Evolutionary conservation across 2,888 invertebrate species (phyloP), one percentile per base, ranked within the genome.

Genomic region (Heliconius sara): DNA sequence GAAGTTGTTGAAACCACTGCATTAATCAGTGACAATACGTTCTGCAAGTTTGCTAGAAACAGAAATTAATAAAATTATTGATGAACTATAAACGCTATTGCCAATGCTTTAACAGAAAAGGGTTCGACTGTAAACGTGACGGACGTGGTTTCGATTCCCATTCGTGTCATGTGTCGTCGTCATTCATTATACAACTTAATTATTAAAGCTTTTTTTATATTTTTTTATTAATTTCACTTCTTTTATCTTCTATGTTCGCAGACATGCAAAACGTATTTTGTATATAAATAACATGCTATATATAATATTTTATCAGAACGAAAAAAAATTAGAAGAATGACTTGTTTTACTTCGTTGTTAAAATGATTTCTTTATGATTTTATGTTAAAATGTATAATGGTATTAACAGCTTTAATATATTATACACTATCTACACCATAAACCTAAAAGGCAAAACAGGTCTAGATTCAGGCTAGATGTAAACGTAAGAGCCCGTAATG

Each of bases 1-100:
- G 82, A 88, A 90, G 90, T 34, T 85, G 89, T 22, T 87, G 85
- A 78, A 82, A 80, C 80, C 72, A 76, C 70, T 39, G 16, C 27
- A 19, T 27, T 30, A 47, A 9, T 57, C 6, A 57, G 22, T 57
- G 57, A 19, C 6, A 47, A 7, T 57, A 19, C 3, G 57, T 57
- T 3, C 57, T 19, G 10, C 39, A 39, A 10, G 39, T 39, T 1
- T 1, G 10, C 39, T 39, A 39, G 39, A 39, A 39, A 39, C 39
- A 39, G 10, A 39, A 39, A 39, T 39, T 10, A 10, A 39, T 10
- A 2, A 47, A 47, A 19, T 47, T 6, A 47, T 16, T 16, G 16
- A 16, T 47, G 13, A 16, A 47, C 47, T 16, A 16, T 16, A 16
- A 16, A 16, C 47, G 47, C 47, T 16, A 16, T 47, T 16, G 30